Conservation (phyloP, 2,113 vertebrate genomes). For the Periophthalmus modestus region DNA sequence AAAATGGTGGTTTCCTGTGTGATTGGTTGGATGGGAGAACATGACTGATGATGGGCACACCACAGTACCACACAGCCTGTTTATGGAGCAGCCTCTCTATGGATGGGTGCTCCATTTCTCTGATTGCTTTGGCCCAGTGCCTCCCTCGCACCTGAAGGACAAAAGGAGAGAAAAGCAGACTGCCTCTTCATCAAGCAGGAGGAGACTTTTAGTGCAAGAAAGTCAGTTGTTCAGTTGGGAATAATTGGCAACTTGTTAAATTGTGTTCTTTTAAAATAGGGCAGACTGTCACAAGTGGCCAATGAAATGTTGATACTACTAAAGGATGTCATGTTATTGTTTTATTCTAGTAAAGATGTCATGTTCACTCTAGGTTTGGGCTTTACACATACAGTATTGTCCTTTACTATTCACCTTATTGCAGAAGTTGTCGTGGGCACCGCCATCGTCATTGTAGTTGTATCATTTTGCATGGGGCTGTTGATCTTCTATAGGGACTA, state of each 20-base stretch:
- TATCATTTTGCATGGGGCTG: no score
- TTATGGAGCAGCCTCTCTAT: conserved; percentile 16
- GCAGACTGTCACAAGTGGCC: no score
- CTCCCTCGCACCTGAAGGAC: conserved; percentile 31
- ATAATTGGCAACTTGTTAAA: neutral
- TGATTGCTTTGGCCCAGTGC: conserved; percentile 21
- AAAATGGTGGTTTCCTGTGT: neutral
- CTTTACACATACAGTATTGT: no score
- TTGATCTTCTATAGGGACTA: no score
- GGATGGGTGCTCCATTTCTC: conserved; percentile 29
- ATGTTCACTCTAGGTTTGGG: no score
- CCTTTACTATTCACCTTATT: no score
- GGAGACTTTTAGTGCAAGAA: neutral
- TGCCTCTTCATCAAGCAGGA: neutral
- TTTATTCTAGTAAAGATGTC: no score
- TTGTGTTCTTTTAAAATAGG: neutral
- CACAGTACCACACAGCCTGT: conserved; percentile 14
- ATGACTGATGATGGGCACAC: conserved; percentile 2
- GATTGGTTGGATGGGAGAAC: neutral
- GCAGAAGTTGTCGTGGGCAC: no score
- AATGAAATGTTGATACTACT: no score
- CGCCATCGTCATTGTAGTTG: no score
- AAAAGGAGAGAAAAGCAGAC: conserved; percentile 19
- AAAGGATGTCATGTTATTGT: no score
- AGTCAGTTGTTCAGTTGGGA: neutral